phyloP scores from a whole-genome alignment of 1,140 invertebrate genomes.

The Drosophila obscura region DNA sequence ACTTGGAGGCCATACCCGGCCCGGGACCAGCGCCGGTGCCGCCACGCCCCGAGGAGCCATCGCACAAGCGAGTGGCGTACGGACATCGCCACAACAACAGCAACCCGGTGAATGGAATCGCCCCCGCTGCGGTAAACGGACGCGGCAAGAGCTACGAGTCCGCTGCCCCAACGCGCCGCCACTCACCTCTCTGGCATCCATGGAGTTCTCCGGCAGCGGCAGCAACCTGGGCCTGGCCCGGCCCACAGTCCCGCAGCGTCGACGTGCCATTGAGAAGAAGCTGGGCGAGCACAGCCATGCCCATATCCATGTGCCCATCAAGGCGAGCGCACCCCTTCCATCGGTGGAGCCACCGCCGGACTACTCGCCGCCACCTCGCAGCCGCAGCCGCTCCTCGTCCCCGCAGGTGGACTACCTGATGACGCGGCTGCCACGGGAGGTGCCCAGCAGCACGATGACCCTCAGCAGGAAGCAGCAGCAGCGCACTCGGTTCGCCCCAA shows the following conservation, averaged over 20 bases:
- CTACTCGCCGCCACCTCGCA: slow-evolving; percentile 87
- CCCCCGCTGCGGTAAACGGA: slow-evolving; percentile 20
- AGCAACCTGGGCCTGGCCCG: slow-evolving; percentile 34
- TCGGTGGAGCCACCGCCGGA: slow-evolving; percentile 87
- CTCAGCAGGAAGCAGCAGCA: slow-evolving; percentile 86
- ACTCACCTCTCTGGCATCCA: background rate
- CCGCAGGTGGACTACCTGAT: slow-evolving; percentile 71
- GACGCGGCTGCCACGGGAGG: slow-evolving; percentile 12
- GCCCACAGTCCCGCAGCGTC: slow-evolving; percentile 87
- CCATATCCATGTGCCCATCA: slow-evolving; percentile 1
- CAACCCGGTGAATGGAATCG: slow-evolving; percentile 23
- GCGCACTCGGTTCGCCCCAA: slow-evolving; percentile 87
- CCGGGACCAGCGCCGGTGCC: background rate
- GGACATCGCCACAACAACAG: slow-evolving; percentile 43
- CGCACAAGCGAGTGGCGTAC: slow-evolving; percentile 57
- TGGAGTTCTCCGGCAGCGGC: slow-evolving; percentile 39
- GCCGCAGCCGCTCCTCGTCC: slow-evolving; percentile 84
- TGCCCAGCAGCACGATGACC: slow-evolving; percentile 67
- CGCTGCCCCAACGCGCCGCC: background rate
- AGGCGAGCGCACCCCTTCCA: slow-evolving; percentile 16
- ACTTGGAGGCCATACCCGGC: slow-evolving; percentile 66
- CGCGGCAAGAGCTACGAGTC: slow-evolving; percentile 62
- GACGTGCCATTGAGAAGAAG: slow-evolving; percentile 84
- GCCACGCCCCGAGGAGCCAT: slow-evolving; percentile 41
- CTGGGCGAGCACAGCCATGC: slow-evolving; percentile 52